A percentile compares a stretch with the other conserved stretches of the same genome.
Conservation (phyloP, 2,888 invertebrate species). For the Heliconius sara region DNA sequence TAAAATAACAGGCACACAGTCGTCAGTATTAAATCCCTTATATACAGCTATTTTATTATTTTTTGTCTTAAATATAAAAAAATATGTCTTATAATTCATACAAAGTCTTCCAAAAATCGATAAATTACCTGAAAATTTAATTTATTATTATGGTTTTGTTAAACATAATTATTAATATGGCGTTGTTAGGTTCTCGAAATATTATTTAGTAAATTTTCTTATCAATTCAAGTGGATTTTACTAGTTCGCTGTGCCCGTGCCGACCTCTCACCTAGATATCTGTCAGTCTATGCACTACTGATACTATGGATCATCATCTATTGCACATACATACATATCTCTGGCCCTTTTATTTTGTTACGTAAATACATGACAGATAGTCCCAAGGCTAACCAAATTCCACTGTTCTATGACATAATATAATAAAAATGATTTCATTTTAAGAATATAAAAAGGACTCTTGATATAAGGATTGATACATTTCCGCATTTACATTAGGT, state of each 20-base stretch:
- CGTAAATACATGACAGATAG: conserved; percentile 35
- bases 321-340: conserved; percentile 20
- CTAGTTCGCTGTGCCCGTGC: conserved; percentile 33
- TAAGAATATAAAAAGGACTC: too few relatives aligned
- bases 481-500: too few relatives aligned
- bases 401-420: not conserved
- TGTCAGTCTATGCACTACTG: conserved; percentile 37
- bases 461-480: too few relatives aligned
- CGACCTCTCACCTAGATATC: conserved; percentile 44
- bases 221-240: conserved; percentile 37
- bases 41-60: too few relatives aligned
- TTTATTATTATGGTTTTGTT: not conserved
- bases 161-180: not conserved
- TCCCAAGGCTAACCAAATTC: conserved; percentile 19
- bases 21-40: too few relatives aligned
- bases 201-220: conserved; percentile 20
- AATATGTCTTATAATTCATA: not conserved
- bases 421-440: too few relatives aligned
- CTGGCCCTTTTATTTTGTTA: conserved; percentile 21
- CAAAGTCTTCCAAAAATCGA: not conserved
- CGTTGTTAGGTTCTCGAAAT: not conserved
- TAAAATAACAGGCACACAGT: too few relatives aligned
- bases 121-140: not conserved
- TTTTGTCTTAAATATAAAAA: too few relatives aligned
- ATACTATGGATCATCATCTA: conserved; percentile 31